These are phyloP conservation scores for Trachymyrmex septentrionalis DNA, from an alignment of 1,140 invertebrate species.

Conservation along the genomic window DNA sequence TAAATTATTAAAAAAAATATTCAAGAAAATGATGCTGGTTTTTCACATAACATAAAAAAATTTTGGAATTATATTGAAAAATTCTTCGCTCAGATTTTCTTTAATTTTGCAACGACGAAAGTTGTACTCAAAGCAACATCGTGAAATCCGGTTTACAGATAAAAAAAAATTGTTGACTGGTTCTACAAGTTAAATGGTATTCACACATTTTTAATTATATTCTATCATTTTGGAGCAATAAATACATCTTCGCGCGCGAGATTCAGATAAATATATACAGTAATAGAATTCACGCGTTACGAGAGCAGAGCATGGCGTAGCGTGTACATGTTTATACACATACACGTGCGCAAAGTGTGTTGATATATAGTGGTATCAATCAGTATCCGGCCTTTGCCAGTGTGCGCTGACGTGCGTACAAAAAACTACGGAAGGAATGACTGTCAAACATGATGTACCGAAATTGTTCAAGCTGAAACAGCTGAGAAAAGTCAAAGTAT, in stretches of 20 bases:
- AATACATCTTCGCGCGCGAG: neutral
- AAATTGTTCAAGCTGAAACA: conserved; percentile 11
- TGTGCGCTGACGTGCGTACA: neutral
- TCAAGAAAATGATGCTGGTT: no score
- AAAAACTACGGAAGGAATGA: neutral
- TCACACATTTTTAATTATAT: neutral
- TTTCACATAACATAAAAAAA: neutral
- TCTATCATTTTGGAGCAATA: neutral
- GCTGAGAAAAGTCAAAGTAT: conserved; percentile 54
- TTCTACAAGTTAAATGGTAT: neutral
- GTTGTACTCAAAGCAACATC: neutral
- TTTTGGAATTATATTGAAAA: neutral
- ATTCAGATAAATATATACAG: neutral
- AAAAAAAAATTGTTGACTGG: neutral
- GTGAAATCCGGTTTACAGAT: neutral
- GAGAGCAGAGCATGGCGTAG: neutral
- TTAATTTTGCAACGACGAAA: neutral
- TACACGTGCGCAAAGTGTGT: neutral
- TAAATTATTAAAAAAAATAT: neutral
- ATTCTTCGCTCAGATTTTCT: neutral
- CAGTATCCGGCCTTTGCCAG: conserved; percentile 1
- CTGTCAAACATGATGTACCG: conserved; percentile 18
- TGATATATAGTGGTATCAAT: conserved; percentile 21
- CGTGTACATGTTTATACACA: neutral
- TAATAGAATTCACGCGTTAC: neutral